A percentile compares a stretch with the other conserved stretches of the same genome.
These are phyloP conservation scores for Chrysaora quinquecirrha DNA, from an alignment of 30 jellyfish, hydroid and myxozoan species.

Conservation along the genomic window DNA sequence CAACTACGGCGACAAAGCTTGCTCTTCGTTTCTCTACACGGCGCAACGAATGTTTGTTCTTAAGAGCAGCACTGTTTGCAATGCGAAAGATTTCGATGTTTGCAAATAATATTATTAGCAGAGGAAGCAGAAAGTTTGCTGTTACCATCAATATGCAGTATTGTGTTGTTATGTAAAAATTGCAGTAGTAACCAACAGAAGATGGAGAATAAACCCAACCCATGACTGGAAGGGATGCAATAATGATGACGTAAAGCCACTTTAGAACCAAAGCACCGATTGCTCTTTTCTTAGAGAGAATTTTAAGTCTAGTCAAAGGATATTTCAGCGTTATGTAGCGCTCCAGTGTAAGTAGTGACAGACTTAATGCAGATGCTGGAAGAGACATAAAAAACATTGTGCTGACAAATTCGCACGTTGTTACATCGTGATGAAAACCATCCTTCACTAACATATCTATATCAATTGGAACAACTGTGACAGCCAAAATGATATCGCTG, in stretches of 20 bases:
- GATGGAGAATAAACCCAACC: conserved; percentile 58
- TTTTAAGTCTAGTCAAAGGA: conserved; percentile 67
- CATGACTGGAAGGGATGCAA: conserved; percentile 73
- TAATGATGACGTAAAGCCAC: conserved; percentile 73
- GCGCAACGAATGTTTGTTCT: conserved; percentile 52
- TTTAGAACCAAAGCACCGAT: conserved; percentile 46
- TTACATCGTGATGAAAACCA: conserved; percentile 29
- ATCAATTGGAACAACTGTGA: conserved; percentile 79
- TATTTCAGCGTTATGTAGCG: conserved; percentile 73
- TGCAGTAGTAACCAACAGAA: conserved; percentile 42
- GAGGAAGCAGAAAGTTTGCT: conserved; percentile 72
- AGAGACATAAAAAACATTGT: conserved; percentile 81
- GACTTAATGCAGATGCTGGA: conserved; percentile 84
- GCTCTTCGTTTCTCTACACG: conserved; percentile 54
- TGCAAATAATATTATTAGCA: conserved; percentile 49
- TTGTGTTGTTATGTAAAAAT: conserved; percentile 27
- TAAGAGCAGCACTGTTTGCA: conserved; percentile 73
- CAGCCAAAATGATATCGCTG: conserved; percentile 73
- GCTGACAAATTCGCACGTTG: conserved; percentile 70
- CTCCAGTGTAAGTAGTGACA: conserved; percentile 77
- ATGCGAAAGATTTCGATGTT: conserved; percentile 76
- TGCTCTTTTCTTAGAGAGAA: conserved; percentile 59
- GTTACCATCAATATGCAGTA: conserved; percentile 71
- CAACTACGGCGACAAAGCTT: conserved; percentile 73
- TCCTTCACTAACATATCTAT: conserved; percentile 51